Evolutionary conservation across 2,797 vertebrate species (phyloP), one percentile per base, ranked within the genome.

Genomic region (Benthosema pterotum): DNA sequence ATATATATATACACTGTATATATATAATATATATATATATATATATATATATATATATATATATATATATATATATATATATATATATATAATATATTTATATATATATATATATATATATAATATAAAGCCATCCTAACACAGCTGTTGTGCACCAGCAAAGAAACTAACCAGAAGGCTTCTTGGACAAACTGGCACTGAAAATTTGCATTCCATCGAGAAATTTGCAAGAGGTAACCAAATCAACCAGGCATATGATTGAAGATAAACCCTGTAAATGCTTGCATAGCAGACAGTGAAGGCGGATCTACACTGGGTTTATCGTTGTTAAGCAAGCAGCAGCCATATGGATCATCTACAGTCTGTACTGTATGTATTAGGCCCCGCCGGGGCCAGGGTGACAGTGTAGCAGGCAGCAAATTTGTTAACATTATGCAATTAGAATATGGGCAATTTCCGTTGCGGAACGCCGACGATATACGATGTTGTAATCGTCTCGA

Each of bases 141-240:
- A 17, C 46, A 63, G 65, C 50, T 73, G 28, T 52, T 67, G 22
- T n/a, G 52, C 18, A 3, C 16, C 42, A 16, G 22, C 42, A 52
- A 67, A 42, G 5, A 25, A 52, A 67, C 42, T 6, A n/a, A 17
- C 2, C 61, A 72, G 45, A 54, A 42, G 60, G 52, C 64, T 69
- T 47, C 72, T 76, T 58, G 32, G 71, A 57, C 67, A 65, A 65
- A 63, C 25, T 17, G 67, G 46, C 15, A 14, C 7, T 28, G 57
- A 15, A n/a, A n/a, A 74, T 91, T 91, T 91, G 89, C 86, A 71
- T 91, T 63, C 72, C 76, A 82, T 85, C 74, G 14, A 78, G 52
- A 64, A n/a, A 88, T 86, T 86, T 87, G 89, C 87, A 88, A 81
- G 81, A 81, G 78, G 69, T 80, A 89, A 85, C 78, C 88, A 89